Evolutionary conservation across 2,113 vertebrate species (phyloP), one percentile per base, ranked within the genome.

Genomic region (Bombycilla garrulus): DNA sequence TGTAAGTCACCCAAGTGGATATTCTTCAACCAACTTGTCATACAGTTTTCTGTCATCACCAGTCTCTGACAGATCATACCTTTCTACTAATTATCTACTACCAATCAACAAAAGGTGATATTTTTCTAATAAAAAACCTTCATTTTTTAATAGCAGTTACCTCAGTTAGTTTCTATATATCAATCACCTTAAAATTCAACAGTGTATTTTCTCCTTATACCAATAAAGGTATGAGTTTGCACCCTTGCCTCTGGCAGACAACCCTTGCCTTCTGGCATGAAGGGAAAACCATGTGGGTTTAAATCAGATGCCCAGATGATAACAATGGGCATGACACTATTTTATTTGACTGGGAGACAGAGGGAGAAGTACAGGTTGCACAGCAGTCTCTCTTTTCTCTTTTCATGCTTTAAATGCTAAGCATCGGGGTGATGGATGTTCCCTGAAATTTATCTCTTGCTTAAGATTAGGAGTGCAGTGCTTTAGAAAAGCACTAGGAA

Each of bases 21-120:
- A 48, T 17, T 92, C 33, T 73, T 81, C 33, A 36, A 48, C 36
- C 45, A 61, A 15, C 47, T 81, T 66, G 8, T 10, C n/a, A 48
- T 13, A 29, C 0, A 1, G 13, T 65, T 87, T 80, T 90, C 9
- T 18, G 48, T 11, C 6, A 1, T 23, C 45, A 53, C 6, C 15
- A 44, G 15, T 19, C n/a, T 69, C 48, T 56, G 36, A 36, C 15
- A 87, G 40, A 56, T 5, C 22, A 57, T 22, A 47, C 2, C 6
- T 33, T 73, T 44, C n/a, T 45, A 26, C 31, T 23, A 19, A 21
- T 33, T 69, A 61, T 5, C 22, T 65, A 69, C 56, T 38, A 70
- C 6, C 24, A 65, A 47, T n/a, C 40, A 84, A 19, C 9, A 2
- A 70, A 73, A 62, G 6, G 16, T 23, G 8, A 25, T 17, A 25